Evolutionary conservation across 30 jellyfish, hydroid and myxozoan species (phyloP), one percentile per base, ranked within the genome.

Genomic region (Aurelia aurita complex sp. Pacific): DNA sequence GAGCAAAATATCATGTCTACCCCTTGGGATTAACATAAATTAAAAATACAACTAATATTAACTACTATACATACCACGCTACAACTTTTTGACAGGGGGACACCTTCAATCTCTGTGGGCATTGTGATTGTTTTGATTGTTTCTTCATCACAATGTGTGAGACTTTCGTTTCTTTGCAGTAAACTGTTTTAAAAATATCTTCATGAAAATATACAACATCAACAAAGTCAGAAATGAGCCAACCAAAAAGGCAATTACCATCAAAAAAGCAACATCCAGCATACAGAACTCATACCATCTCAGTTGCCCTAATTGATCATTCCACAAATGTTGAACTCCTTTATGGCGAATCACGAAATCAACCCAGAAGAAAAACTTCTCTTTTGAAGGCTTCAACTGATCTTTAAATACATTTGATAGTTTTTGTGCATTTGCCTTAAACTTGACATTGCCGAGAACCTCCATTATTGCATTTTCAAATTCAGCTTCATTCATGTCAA

Each of bases 301-400:
- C 35, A 86, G 42, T 69, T 34, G 63, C 46, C 8, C 36, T 1
- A 71, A 0, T 4, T 57, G 0, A 5, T 42, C 70, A n/a, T 59
- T 67, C 55, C 71, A 51, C 77, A 87, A 62, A 76, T 54, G 60
- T 14, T 50, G 52, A 46, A 64, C 83, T 14, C 96, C 88, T 33
- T 71, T 69, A 63, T 77, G 55, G 18, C 66, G 36, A 18, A 63
- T 18, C 63, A 87, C 91, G 73, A 42, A 87, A 1, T 87, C 88
- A 60, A 79, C 62, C 96, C 96, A 87, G 61, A 15, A 69, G 29
- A 77, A 55, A 50, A 87, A 76, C 51, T 53, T 87, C 43, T 87
- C 91, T 69, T 71, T 79, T 36, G 96, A 84, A 9, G 52, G 0
- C 19, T 29, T 62, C 2, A 72, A 50, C 52, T 87, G 84, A 29